Base-by-base conservation (phyloP, 30 jellyfish, hydroid and myxozoan species). In the Haliclystus octoradiatus region DNA sequence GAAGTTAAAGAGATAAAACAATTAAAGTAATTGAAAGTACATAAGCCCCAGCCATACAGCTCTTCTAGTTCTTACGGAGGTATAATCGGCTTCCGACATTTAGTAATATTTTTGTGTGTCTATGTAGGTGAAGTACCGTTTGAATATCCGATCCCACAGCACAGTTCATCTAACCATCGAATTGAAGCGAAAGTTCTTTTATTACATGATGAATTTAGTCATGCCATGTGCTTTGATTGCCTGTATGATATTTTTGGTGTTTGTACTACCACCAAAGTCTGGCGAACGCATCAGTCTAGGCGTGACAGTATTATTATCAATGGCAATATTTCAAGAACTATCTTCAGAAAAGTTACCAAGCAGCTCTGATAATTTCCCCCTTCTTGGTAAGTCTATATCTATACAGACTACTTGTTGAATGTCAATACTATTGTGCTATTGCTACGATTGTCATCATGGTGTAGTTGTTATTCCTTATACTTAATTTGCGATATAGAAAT, bases 211-310 rank as follows among this genome's bases (percentile, higher is more conserved):
- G 95, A 84, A 77, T 62, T 79, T 84, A 3, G 95, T 84, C 64
- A 69, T 84, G 13, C 95, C 95, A 62, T 84, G 95, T 73, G 95
- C 95, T 33, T 69, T 84, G 33, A 84, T 84, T 32, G 95, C 95
- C 22, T 84, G 92, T 82, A 84, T 84, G 95, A 84, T 84, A 34
- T 84, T 84, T 76, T 71, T 84, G 77, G 95, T 84, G 31, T 84
- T 84, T 63, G 71, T 84, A 26, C 88, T 84, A 2, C 95, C 95
- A 70, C 93, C 95, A 50, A 84, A 76, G 72, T 84, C 95, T 3
- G 95, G 95, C n/a, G 95, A 84, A 78, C 62, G 95, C 66, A 84
- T 84, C 84, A 76, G 94, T 47, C 77, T 84, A 23, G 95, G 95
- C 34, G 71, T 84, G 13, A 84, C 95, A 28, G 95, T 84, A 31